Percentiles rank a stretch among this genome's conserved stretches.
Conservation (phyloP, 1,140 invertebrate species). For the Hetaerina americana region DNA sequence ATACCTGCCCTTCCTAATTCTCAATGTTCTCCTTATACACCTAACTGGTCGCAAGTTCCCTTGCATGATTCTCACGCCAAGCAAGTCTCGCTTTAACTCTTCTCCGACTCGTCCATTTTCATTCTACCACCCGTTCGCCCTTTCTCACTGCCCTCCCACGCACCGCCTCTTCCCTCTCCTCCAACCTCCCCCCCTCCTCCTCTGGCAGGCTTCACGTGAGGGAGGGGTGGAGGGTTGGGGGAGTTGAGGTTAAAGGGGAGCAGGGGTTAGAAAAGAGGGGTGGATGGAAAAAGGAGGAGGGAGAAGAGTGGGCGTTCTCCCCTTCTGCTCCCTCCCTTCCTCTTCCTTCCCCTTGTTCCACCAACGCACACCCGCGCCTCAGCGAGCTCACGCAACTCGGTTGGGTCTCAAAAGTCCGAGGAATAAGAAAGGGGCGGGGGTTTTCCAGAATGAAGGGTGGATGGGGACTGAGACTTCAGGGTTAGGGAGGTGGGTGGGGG, state of each 20-base stretch:
- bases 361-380: neutral
- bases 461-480: neutral
- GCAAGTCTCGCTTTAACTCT: no score
- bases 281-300: no score
- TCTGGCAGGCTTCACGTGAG: no score
- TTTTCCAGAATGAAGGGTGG: neutral
- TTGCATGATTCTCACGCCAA: no score
- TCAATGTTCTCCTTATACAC: no score
- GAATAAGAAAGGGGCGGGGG: neutral
- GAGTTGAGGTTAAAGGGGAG: no score
- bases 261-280: no score
- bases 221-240: no score
- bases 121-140: no score
- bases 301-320: neutral
- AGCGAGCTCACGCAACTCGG: neutral
- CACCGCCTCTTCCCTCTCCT: neutral
- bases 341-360: neutral
- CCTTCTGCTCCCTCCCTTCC: neutral
- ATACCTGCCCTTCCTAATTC: no score
- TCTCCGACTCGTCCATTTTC: no score
- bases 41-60: no score
- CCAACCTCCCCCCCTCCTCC: neutral
- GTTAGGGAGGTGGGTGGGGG: neutral
- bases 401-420: neutral
- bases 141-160: neutral